Conservation (phyloP, 2,888 invertebrate species). For the Eumerus sabulonum region DNA sequence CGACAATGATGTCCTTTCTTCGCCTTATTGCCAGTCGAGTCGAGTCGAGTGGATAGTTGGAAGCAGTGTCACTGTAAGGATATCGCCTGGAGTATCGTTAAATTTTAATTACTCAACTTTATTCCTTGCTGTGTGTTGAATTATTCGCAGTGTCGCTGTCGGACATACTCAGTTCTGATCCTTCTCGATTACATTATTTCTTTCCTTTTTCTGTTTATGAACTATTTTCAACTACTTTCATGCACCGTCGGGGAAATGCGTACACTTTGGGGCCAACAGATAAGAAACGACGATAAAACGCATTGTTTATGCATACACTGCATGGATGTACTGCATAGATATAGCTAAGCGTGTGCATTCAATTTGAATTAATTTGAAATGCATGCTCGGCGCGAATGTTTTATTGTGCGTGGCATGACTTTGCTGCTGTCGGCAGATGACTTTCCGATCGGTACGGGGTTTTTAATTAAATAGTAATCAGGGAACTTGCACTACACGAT, state of each 20-base stretch:
- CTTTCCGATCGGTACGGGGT: conserved; percentile 59
- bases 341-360: conserved; percentile 29
- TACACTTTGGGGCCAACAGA: conserved; percentile 24
- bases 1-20: neutral
- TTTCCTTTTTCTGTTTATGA: conserved; percentile 36
- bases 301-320: conserved; percentile 67
- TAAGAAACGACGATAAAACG: conserved; percentile 60
- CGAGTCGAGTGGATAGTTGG: neutral
- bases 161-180: conserved; percentile 5
- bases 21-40: no score
- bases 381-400: conserved; percentile 33
- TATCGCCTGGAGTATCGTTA: conserved; percentile 67
- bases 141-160: conserved; percentile 59
- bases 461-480: conserved; percentile 67
- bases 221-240: conserved; percentile 55
- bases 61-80: conserved; percentile 13
- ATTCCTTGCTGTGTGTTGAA: conserved; percentile 66
- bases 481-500: neutral
- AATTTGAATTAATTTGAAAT: conserved; percentile 67
- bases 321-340: conserved; percentile 9
- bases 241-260: conserved; percentile 41
- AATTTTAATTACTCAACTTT: conserved; percentile 69
- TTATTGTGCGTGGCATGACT: conserved; percentile 24
- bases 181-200: neutral
- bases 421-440: conserved; percentile 45